Conservation (phyloP, 2,797 vertebrate genomes). For the Alcedo atthis region DNA sequence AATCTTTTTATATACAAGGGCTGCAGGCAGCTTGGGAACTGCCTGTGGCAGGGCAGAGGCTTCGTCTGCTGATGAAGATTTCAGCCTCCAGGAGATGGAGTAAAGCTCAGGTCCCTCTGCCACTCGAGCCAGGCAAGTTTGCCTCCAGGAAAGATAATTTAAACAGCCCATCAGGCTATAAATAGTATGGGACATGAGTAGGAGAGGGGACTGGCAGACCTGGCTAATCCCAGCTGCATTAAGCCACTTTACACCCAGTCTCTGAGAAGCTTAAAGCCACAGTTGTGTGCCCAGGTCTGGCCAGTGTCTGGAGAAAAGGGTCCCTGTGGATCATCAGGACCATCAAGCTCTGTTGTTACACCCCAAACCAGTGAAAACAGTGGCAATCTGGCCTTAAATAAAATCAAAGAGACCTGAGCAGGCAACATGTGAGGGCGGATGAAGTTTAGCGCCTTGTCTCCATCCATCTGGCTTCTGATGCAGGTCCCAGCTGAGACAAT, state of each 20-base stretch:
- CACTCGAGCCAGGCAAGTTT: fast-evolving
- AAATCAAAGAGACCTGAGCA: not conserved
- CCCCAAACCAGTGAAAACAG: fast-evolving
- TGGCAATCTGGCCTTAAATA: not conserved
- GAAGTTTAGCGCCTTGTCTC: not conserved
- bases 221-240: not conserved
- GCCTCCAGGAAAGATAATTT: not conserved
- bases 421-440: not conserved
- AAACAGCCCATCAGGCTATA: not conserved
- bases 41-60: not conserved
- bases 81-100: not conserved
- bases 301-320: not conserved
- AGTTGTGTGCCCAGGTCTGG: not conserved
- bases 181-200: conserved; percentile 11
- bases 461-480: not conserved
- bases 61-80: not conserved
- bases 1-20: not conserved
- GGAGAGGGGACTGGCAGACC: conserved; percentile 26
- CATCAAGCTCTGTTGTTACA: fast-evolving
- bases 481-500: not conserved
- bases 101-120: not conserved
- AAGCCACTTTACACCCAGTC: not conserved
- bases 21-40: not conserved
- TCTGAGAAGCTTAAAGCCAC: not conserved
- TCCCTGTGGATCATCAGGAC: not conserved